Base-by-base conservation (phyloP, 2,888 invertebrate species). In the Ennomos erosarius region DNA sequence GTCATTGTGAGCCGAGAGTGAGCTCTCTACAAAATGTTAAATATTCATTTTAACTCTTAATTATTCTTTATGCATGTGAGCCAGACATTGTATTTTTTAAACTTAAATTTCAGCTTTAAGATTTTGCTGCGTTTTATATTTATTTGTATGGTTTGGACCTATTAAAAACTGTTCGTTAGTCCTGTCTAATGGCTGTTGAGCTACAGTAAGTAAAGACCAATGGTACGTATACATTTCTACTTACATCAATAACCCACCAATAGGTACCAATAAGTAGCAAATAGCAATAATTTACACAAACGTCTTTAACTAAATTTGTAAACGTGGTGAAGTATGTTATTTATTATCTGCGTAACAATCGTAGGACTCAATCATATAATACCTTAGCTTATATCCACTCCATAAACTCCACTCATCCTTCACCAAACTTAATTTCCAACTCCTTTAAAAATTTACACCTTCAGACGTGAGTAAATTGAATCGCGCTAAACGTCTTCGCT, bases 31-130 rank as follows among this genome's bases (percentile, higher is more conserved):
- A 38, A 78, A 71, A 84, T 78, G 84, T 91, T 91, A 88, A 92
- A 92, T 91, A 91, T 92, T 92, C 91, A 92, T 92, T 86, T 81
- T 78, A 82, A 79, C 87, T 85, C 87, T 90, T 91, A 91, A 91
- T 91, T 90, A 90, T 88, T 85, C 88, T 81, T 74, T 82, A 84
- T 83, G 83, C 88, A 90, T 89, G 84, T 90, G 90, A 85, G 85
- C 76, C 77, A 72, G 70, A 79, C 75, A 76, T 78, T 82, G 78
- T 82, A 76, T 78, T 73, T 79, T 80, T 73, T 79, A 79, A 84
- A 46, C 42, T 59, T 55, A 36, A 47, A 44, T 55, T 53, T 58
- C 49, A 42, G 39, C 12, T n/a, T 36, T 26, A 34, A 37, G 26
- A 13, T 36, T 33, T 36, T 0, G 12, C 0, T 5, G 40, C 10